A percentile compares a stretch with the other conserved stretches of the same genome.
Conservation (phyloP, 2,113 vertebrate species). For the Onychostoma macrolepis region DNA sequence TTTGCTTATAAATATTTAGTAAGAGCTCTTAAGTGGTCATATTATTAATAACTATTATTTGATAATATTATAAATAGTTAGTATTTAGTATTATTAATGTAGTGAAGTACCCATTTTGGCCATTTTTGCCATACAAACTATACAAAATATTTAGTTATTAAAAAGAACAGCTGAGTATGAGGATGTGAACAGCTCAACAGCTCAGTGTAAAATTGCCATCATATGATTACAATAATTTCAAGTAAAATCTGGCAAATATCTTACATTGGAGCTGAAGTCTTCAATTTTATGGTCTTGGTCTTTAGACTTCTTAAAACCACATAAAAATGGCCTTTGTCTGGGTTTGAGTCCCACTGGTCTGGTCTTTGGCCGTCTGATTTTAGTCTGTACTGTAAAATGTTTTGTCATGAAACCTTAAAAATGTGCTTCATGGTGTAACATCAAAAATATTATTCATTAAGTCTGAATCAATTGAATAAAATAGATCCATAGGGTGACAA, state of each 20-base stretch:
- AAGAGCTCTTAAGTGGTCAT: not conserved
- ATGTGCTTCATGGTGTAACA: not conserved
- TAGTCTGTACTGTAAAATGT: not conserved
- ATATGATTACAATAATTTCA: not conserved
- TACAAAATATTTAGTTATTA: not conserved
- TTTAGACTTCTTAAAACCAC: not conserved
- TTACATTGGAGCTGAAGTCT: not conserved
- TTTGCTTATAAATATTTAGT: not conserved
- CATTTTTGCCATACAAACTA: not conserved
- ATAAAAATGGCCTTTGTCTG: not conserved
- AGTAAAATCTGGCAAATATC: not conserved
- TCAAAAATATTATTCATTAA: not conserved
- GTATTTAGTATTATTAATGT: not conserved
- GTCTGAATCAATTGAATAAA: not conserved
- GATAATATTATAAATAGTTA: not conserved
- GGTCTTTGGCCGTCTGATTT: not conserved
- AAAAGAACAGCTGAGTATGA: not conserved
- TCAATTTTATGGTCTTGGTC: not conserved
- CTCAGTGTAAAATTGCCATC: not conserved
- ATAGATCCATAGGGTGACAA: not conserved
- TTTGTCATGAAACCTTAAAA: not conserved
- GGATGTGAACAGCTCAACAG: not conserved
- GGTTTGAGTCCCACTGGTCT: not conserved
- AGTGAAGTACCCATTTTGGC: not conserved
- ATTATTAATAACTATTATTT: not conserved